Conservation (phyloP, 64 coral and sea anemone species). For the Orbicella faveolata region DNA sequence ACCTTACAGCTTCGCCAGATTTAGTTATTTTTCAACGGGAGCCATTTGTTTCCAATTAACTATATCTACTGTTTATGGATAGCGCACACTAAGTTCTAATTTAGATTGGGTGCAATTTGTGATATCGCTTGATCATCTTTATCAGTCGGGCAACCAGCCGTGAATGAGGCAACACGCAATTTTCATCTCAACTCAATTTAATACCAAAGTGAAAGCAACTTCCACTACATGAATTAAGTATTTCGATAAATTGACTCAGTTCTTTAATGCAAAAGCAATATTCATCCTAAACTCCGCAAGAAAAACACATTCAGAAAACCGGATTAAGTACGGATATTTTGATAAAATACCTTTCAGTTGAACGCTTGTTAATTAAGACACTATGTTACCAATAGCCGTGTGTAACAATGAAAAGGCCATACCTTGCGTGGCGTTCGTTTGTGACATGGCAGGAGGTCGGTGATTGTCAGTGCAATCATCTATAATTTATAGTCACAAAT, state of each 20-base stretch:
- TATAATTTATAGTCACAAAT: neutral
- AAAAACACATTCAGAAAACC: neutral
- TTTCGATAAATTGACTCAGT: neutral
- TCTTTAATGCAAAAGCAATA: neutral
- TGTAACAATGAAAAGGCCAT: neutral
- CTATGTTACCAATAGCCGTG: neutral
- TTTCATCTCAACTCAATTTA: neutral
- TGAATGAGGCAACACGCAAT: neutral
- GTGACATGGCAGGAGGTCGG: neutral
- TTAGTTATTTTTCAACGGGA: neutral
- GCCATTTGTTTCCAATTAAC: constrained; percentile 49
- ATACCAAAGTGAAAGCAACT: neutral
- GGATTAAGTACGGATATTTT: neutral
- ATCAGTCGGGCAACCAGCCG: constrained; percentile 6
- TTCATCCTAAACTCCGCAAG: neutral
- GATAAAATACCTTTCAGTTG: neutral
- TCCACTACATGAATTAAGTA: neutral
- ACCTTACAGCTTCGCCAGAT: neutral
- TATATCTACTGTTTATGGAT: constrained; percentile 45
- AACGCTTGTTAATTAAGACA: neutral
- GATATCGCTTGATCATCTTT: constrained; percentile 20
- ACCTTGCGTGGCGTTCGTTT: neutral
- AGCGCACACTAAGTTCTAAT: constrained; percentile 27
- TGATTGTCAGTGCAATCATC: neutral
- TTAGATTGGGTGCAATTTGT: constrained; percentile 13